Evolutionary conservation across 1,140 invertebrate species (phyloP).

Genomic region (Drosophila saltans): DNA sequence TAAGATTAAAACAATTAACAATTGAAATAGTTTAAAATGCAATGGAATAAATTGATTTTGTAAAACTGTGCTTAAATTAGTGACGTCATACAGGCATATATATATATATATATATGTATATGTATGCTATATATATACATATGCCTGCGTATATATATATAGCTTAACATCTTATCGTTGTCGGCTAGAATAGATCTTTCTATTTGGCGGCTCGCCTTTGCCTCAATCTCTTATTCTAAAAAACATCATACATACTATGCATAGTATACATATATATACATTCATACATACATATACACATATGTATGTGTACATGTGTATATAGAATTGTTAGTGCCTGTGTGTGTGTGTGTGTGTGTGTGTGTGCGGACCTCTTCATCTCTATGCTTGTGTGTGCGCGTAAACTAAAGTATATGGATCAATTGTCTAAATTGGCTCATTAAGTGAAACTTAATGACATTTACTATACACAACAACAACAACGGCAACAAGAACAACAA

Average conservation of each 20-base stretch:
- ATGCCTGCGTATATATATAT: slow-evolving; percentile 5
- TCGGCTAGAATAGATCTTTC: slow-evolving; percentile 36
- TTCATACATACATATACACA: background rate
- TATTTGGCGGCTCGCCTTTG: slow-evolving; percentile 47
- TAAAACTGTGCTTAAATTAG: slow-evolving; percentile 25
- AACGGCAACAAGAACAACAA: slow-evolving; percentile 21
- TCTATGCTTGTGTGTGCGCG: slow-evolving; percentile 43
- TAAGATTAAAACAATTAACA: background rate
- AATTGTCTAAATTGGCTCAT: slow-evolving; percentile 80
- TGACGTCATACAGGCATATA: slow-evolving; percentile 44
- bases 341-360: slow-evolving; percentile 36
- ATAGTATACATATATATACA: slow-evolving; percentile 7
- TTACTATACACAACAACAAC: slow-evolving; percentile 67
- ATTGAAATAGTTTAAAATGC: slow-evolving; percentile 22
- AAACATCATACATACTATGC: background rate
- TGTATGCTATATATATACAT: slow-evolving; percentile 19
- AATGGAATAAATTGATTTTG: slow-evolving; percentile 36
- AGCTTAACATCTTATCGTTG: slow-evolving; percentile 31
- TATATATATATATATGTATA: slow-evolving; percentile 30
- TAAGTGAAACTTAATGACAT: slow-evolving; percentile 81
- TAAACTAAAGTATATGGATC: slow-evolving; percentile 80
- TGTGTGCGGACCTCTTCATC: slow-evolving; percentile 31
- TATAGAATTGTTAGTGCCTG: slow-evolving; percentile 17
- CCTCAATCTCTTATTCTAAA: slow-evolving; percentile 23
- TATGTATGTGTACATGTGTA: slow-evolving; percentile 16